Conservation (phyloP, 2,797 vertebrate species). For the Acanthurus tractus region DNA sequence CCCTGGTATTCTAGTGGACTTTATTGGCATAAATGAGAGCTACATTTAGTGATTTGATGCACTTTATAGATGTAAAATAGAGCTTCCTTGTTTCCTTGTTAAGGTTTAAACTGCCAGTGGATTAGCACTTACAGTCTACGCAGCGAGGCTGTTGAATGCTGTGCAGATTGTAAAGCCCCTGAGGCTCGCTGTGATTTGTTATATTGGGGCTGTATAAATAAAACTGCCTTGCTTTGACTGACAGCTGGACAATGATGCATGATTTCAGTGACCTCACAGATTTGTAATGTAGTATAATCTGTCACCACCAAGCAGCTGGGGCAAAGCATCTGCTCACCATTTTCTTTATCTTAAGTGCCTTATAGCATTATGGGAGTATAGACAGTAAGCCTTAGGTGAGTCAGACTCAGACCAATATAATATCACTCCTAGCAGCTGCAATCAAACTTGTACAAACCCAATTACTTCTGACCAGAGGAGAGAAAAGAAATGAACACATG, state of each 20-base stretch:
- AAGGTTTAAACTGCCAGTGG: not conserved
- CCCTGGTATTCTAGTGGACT: slow-evolving; percentile 25
- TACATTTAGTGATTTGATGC: slow-evolving; percentile 5
- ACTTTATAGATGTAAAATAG: slow-evolving; percentile 2
- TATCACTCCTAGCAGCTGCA: slow-evolving; percentile 35
- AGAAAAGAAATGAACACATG: slow-evolving; percentile 30
- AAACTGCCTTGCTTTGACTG: no score
- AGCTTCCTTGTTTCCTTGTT: slow-evolving; percentile 2
- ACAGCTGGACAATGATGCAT: slow-evolving; percentile 9
- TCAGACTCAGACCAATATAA: slow-evolving; percentile 49
- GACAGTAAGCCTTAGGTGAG: slow-evolving; percentile 41
- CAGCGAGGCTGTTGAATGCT: no score
- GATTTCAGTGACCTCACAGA: slow-evolving; percentile 32
- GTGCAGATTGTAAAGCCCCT: no score
- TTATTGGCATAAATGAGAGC: slow-evolving; percentile 42
- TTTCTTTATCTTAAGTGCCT: slow-evolving; percentile 36
- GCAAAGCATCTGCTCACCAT: slow-evolving; percentile 17
- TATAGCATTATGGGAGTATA: slow-evolving; percentile 17
- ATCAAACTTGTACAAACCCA: slow-evolving; percentile 36
- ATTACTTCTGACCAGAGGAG: slow-evolving; percentile 47
- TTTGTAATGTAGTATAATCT: slow-evolving; percentile 46
- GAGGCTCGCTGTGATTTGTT: no score
- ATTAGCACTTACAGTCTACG: not conserved
- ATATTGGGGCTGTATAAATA: no score
- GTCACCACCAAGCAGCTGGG: slow-evolving; percentile 26